These are phyloP conservation scores for Ceratotherium simum DNA, from an alignment of 2,113 vertebrate genomes.

Conservation along the genomic window DNA sequence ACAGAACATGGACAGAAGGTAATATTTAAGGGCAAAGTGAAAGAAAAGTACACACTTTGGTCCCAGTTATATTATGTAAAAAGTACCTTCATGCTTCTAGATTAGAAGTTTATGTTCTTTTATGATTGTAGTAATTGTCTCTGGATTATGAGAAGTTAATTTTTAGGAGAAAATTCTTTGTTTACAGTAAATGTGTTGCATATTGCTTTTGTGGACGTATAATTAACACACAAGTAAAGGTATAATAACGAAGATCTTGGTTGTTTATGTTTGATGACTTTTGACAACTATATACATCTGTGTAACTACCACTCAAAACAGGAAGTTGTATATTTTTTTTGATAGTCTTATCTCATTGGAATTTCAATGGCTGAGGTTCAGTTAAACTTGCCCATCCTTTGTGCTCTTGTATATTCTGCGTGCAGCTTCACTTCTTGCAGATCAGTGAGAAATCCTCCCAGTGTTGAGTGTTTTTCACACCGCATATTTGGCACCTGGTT, in stretches of 20 bases:
- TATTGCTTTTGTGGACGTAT: rapidly evolving
- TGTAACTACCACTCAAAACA: background rate
- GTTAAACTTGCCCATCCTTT: rapidly evolving
- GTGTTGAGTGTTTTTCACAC: rapidly evolving
- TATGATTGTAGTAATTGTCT: rapidly evolving
- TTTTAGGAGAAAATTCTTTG: background rate
- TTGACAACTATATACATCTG: rapidly evolving
- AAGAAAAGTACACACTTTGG: rapidly evolving
- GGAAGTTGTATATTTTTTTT: background rate
- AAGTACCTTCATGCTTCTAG: background rate
- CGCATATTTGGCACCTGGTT: background rate
- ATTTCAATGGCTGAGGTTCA: rapidly evolving
- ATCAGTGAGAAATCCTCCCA: rapidly evolving
- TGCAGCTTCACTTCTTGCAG: background rate
- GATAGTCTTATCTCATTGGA: rapidly evolving
- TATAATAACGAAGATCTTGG: background rate
- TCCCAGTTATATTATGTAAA: rapidly evolving
- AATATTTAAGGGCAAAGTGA: rapidly evolving
- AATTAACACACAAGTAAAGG: background rate
- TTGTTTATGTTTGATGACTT: background rate
- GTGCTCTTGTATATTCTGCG: rapidly evolving
- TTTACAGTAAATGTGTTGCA: rapidly evolving
- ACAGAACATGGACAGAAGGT: rapidly evolving
- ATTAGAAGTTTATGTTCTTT: background rate
- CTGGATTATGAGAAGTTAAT: background rate